Evolutionary conservation across 2,888 invertebrate genomes (phyloP), one percentile per base, ranked within the genome.

Genomic region (Tipula helvola): DNA sequence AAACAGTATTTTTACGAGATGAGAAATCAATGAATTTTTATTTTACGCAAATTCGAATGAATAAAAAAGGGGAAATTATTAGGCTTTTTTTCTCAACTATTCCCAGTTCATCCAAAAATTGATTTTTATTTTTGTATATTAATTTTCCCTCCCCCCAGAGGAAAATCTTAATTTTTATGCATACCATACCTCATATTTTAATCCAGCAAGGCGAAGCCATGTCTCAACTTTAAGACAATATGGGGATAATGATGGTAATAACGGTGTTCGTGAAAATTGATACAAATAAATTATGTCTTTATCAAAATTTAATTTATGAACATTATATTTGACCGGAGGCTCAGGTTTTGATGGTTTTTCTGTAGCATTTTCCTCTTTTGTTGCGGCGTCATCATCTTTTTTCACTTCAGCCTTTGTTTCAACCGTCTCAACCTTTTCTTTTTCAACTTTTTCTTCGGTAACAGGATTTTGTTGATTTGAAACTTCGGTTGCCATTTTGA

Each of bases 181-280:
- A 52, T 8, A 52, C 71, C 28, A 13, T 42, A 98, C 98, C 97
- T 98, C 97, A 92, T 98, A 98, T 93, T 96, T 97, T 91, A 98
- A 94, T 91, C 96, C 97, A 90, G 96, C 95, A 90, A 98, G 94
- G 91, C 98, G 94, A 89, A 98, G 94, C 97, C 97, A 98, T 90
- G 98, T 97, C 93, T 98, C 98, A 89, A 98, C 96, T 94, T 98
- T 98, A 91, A 98, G 94, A 93, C 97, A 97, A 92, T 96, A 98
- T 87, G 97, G 97, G 89, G 97, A 98, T 89, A 97, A 93, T 88
- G 97, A 97, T 87, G 98, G 98, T 90, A 98, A 93, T 91, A 96
- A 93, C 89, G 97, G 96, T 89, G 97, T 97, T 90, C 98, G 95
- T 89, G 97, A 95, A 92, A 98, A 97, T 92, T 98, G 98, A 92